Conservation (phyloP, 2,888 invertebrate species). For the Hypomecis atomaria region DNA sequence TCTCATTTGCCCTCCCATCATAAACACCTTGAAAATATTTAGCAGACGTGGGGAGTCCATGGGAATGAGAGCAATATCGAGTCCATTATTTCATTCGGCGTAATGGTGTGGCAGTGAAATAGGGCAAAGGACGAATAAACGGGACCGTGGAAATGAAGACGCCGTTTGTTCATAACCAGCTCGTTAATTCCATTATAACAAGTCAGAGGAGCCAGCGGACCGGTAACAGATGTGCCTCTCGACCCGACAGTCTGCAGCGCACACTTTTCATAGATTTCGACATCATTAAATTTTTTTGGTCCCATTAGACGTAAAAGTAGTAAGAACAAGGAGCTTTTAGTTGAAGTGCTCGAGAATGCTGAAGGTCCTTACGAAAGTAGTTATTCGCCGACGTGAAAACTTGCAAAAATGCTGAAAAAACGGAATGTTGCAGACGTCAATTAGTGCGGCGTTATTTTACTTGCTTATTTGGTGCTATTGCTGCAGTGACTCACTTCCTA, state of each 20-base stretch:
- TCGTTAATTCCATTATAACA: constrained; percentile 83
- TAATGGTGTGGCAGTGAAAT: constrained; percentile 81
- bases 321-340: constrained; percentile 41
- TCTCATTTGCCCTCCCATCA: constrained; percentile 55
- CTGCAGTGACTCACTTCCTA: neutral
- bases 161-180: constrained; percentile 84
- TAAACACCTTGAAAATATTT: constrained; percentile 71
- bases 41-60: constrained; percentile 65
- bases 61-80: constrained; percentile 69
- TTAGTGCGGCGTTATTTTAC: neutral
- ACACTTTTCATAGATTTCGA: constrained; percentile 57
- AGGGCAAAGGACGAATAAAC: constrained; percentile 76
- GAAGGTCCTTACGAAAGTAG: constrained; percentile 15
- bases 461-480: neutral
- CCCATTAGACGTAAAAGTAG: constrained; percentile 55
- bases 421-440: neutral
- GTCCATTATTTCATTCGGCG: constrained; percentile 79
- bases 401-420: constrained; percentile 21
- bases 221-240: constrained; percentile 80
- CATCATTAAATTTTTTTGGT: constrained; percentile 58
- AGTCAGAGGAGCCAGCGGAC: constrained; percentile 76
- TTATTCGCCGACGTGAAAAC: constrained; percentile 25
- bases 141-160: constrained; percentile 81
- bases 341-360: constrained; percentile 36
- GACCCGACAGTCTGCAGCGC: constrained; percentile 64